Evolutionary conservation across 53 echinoderm and acorn worm genomes (phyloP).

Genomic region (Glandiceps talaboti): DNA sequence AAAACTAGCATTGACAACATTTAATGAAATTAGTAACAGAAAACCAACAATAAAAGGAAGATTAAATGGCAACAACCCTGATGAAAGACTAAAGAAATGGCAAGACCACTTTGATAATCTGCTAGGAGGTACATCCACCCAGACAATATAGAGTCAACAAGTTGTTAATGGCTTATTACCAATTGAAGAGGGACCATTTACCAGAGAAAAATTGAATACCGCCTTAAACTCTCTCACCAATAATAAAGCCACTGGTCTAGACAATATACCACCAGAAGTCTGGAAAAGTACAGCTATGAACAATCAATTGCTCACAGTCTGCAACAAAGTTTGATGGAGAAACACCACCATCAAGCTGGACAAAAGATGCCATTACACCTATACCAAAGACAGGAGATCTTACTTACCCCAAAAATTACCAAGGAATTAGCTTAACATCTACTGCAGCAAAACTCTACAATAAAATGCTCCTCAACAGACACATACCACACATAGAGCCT

Average conservation of each 20-base stretch:
- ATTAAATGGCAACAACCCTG: no score
- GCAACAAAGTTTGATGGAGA: constrained; percentile 13
- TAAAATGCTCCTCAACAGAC: constrained; percentile 24
- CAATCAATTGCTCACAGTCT: constrained; percentile 14
- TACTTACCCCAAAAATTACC: constrained; percentile 7
- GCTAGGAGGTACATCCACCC: constrained; percentile 9
- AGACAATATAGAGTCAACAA: constrained; percentile 9
- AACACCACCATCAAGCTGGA: constrained; percentile 7
- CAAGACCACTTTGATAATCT: constrained; percentile 29
- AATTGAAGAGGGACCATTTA: no score
- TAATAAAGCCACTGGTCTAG: constrained; percentile 3
- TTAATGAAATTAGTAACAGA: no score
- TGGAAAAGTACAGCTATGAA: constrained; percentile 11
- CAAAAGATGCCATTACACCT: constrained; percentile 9
- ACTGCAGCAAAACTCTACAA: constrained; percentile 24
- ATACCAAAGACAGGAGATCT: constrained; percentile 20
- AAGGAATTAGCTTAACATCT: constrained; percentile 28
- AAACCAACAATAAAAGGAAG: no score
- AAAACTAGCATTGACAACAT: no score
- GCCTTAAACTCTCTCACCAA: constrained; percentile 5
- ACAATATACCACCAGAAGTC: constrained; percentile 9
- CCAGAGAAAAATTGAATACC: no score
- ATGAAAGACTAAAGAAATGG: no score
- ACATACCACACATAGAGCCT: constrained; percentile 15
- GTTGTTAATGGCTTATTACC: no score